Percentiles rank a stretch among this genome's conserved stretches.
Conservation (phyloP, 2,888 invertebrate genomes). For the Latheticus oryzae region DNA sequence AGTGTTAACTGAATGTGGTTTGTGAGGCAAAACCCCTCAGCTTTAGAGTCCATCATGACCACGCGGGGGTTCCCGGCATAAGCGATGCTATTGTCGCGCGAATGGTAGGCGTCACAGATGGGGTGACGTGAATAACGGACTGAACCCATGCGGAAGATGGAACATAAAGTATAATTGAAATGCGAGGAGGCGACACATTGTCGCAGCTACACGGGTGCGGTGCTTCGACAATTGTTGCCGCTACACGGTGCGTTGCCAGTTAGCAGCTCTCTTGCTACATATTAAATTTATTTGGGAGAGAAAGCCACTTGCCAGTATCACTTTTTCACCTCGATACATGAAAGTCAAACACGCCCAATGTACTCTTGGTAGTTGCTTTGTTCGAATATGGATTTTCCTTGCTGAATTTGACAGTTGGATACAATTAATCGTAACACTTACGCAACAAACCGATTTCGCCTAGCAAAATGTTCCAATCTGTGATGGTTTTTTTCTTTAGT, state of each 20-base stretch:
- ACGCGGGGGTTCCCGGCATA: conserved; percentile 34
- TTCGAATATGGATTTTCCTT: conserved; percentile 39
- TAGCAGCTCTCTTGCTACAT: conserved; percentile 26
- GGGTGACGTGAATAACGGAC: conserved; percentile 56
- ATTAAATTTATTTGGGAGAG: conserved; percentile 30
- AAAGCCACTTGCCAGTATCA: conserved; percentile 23
- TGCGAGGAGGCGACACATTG: conserved; percentile 57
- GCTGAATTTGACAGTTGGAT: conserved; percentile 36
- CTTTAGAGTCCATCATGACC: conserved; percentile 32
- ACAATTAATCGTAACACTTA: conserved; percentile 39
- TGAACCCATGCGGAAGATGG: conserved; percentile 60
- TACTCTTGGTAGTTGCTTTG: conserved; percentile 34
- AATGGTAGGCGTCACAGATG: conserved; percentile 57
- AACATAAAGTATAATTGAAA: conserved; percentile 62
- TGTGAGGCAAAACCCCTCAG: conserved; percentile 20
- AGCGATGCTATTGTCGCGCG: conserved; percentile 48
- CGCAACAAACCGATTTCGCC: conserved; percentile 18
- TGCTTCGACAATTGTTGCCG: conserved; percentile 47
- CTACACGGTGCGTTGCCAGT: conserved; percentile 40
- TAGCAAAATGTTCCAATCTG: conserved; percentile 20
- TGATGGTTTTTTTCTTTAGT: conserved; percentile 19
- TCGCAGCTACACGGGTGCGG: conserved; percentile 43
- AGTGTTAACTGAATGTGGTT: neutral
- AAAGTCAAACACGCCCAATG: conserved; percentile 38
- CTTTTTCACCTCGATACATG: conserved; percentile 39